These are phyloP conservation scores for Virgularia gustaviana DNA, from an alignment of 92 coral and sea anemone genomes.

Conservation along the genomic window DNA sequence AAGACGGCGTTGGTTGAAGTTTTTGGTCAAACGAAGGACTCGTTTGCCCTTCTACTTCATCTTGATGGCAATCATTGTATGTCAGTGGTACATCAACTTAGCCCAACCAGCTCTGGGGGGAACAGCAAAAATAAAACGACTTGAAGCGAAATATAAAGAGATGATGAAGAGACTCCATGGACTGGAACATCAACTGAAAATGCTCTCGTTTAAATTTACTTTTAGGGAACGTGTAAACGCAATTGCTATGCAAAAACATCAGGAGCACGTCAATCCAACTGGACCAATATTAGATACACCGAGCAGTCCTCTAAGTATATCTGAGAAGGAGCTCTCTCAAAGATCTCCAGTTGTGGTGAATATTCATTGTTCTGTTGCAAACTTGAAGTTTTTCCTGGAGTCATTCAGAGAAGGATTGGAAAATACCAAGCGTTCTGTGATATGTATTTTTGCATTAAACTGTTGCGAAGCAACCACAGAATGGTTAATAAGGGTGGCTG, in stretches of 20 bases:
- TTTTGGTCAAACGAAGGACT: too few relatives aligned
- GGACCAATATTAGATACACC: not conserved
- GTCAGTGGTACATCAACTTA: too few relatives aligned
- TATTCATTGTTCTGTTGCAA: not conserved
- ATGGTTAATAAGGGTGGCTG: not conserved
- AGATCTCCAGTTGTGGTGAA: not conserved
- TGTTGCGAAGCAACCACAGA: not conserved
- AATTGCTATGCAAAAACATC: not conserved
- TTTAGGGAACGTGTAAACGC: not conserved
- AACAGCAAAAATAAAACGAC: too few relatives aligned
- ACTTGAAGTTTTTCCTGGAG: not conserved
- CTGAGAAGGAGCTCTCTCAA: not conserved
- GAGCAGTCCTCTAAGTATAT: not conserved
- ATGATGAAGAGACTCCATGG: not conserved
- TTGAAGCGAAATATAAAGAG: not conserved
- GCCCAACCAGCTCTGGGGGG: too few relatives aligned
- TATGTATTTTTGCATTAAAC: not conserved
- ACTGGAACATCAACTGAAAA: not conserved
- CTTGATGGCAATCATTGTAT: too few relatives aligned
- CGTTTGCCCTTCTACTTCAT: too few relatives aligned
- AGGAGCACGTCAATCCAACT: not conserved
- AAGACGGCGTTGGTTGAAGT: too few relatives aligned
- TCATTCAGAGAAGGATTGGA: not conserved
- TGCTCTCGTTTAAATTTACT: not conserved
- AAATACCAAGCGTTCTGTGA: not conserved